phyloP scores from a whole-genome alignment of 2,113 vertebrate genomes.

The Paracanthobrama guichenoti region DNA sequence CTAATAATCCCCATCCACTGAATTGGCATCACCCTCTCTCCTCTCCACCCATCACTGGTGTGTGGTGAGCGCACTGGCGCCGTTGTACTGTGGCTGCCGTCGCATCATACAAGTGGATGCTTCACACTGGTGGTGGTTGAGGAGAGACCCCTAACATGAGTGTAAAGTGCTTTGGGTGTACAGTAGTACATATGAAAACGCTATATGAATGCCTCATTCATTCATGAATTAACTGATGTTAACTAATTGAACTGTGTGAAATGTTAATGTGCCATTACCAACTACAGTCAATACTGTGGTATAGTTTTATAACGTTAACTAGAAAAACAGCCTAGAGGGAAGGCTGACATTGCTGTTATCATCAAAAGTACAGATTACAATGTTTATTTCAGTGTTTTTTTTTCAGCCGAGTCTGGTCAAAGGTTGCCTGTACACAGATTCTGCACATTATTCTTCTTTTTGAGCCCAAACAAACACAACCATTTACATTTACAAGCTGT shows the following conservation, averaged over 20 bases:
- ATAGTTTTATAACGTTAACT: neutral
- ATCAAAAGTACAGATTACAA: neutral
- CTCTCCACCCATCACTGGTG: too few species aligned
- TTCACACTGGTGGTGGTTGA: too few species aligned
- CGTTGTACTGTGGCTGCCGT: too few species aligned
- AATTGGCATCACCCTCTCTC: too few species aligned
- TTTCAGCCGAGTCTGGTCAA: conserved; percentile 3
- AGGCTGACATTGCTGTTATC: neutral
- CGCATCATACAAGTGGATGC: too few species aligned
- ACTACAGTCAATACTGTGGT: neutral
- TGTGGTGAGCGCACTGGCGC: too few species aligned
- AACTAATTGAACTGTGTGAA: neutral
- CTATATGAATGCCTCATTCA: too few species aligned
- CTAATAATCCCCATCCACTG: too few species aligned
- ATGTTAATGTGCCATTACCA: neutral
- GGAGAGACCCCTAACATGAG: too few species aligned
- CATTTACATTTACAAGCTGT: conserved; percentile 42
- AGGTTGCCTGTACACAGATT: conserved; percentile 3
- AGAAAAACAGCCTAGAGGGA: neutral
- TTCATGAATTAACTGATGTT: neutral
- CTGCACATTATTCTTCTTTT: conserved; percentile 28
- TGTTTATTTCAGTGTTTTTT: neutral
- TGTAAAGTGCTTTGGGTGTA: too few species aligned
- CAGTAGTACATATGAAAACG: too few species aligned
- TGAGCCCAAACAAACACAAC: conserved; percentile 45